Base-by-base conservation (phyloP, 2,888 invertebrate species). In the Artemia sinica region DNA sequence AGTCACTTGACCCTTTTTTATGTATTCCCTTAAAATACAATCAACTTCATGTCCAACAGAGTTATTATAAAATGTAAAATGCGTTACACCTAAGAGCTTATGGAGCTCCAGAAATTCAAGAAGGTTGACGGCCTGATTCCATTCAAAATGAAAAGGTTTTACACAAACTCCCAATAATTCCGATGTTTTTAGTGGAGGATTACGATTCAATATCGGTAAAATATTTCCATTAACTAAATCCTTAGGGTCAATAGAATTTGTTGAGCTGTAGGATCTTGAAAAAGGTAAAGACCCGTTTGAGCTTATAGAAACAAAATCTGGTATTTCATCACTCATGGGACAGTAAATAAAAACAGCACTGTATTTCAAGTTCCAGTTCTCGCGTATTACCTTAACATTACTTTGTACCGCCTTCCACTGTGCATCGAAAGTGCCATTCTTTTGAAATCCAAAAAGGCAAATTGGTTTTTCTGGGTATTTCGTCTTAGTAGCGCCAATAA, bases 341-440 rank as follows among this genome's bases (percentile, higher is more conserved):
- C 80, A 80, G 72, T 77, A 75, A 13, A 80, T 75, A 68, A 77
- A 77, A 73, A 76, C 79, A 0, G 77, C 78, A 5, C 78, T 77
- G 73, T 90, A 93, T 76, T 90, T 89, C 49, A 93, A 80, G 77
- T 90, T 92, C 93, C 93, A 93, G 77, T 93, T 92, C 77, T 93
- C 93, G 41, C 91, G 82, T 70, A 93, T 92, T 5, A 89, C 85
- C 87, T 76, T 75, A 50, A 78, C 78, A 72, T 76, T 74, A 69
- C 76, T 75, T 2, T 77, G 77, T 14, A 73, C 70, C 12, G 75
- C 73, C 75, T 77, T 72, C 69, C 70, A 69, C 11, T 66, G n/a
- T 13, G 67, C 50, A 49, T 51, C 51, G 50, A 50, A 49, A 12
- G 65, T 63, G 9, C n/a, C 8, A 14, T 50, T 51, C 13, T 49